Evolutionary conservation across 2,113 vertebrate species (phyloP), one percentile per base, ranked within the genome.

Genomic region (Ictidomys tridecemlineatus): DNA sequence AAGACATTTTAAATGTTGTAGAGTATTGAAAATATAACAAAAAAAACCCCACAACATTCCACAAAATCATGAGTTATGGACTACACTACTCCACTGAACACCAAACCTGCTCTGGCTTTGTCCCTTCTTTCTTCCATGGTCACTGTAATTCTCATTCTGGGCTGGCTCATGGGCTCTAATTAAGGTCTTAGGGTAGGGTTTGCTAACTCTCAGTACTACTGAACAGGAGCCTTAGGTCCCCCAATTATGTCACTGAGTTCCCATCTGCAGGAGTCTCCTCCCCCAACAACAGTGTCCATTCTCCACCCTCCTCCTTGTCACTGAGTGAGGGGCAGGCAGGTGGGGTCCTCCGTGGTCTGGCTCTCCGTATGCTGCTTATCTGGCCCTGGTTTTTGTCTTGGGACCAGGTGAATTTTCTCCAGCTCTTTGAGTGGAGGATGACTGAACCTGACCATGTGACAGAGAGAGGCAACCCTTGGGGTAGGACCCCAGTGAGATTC

Each of bases 211-310:
- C 16, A 56, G 37, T 14, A 30, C 30, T 39, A 61, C 39, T 17
- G 32, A 37, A 5, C 74, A 72, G 67, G 13, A 20, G 28, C 53
- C 32, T 73, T 45, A 73, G 80, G 39, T 73, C 22, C 1, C 16
- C 16, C 70, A 83, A 39, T 22, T 74, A 32, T 1, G 2, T 32
- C 53, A 1, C 76, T 37, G 74, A 37, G 24, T 48, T 61, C 30
- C 92, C 34, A 7, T 63, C 48, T 6, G 2, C 3, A 12, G 51
- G 53, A 28, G 67, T n/a, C n/a, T 51, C 67, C 67, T 37, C 56
- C 32, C 58, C 32, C 1, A 20, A 20, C 2, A 11, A 45, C 13
- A 14, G 56, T 0, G 4, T 18, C 28, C 42, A 2, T 42, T n/a
- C 14, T 22, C 42, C 37, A 8, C 12, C 28, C 10, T 22, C n/a